Percentiles rank a stretch among this genome's conserved stretches.
Evolutionary conservation across 2,797 vertebrate genomes (phyloP).

Genomic region (Sebastes hopkinsi): DNA sequence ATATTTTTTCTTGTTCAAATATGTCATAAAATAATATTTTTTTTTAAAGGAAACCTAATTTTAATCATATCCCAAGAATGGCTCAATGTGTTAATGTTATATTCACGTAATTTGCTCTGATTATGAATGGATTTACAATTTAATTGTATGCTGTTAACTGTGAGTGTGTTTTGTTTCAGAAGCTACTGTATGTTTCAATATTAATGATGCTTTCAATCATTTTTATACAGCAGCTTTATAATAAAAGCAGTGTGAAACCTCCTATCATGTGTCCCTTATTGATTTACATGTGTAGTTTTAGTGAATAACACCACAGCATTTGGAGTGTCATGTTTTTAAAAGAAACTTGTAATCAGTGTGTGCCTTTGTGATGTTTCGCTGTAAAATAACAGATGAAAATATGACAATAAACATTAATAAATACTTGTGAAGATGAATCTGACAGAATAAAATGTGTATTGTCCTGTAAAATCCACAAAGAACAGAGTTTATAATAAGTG

Average conservation of each 20-base stretch:
- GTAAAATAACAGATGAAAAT: background rate
- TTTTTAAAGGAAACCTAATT: background rate
- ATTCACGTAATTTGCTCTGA: background rate
- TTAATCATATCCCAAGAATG: background rate
- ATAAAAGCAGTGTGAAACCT: constrained; percentile 18
- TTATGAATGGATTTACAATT: background rate
- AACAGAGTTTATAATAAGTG: background rate
- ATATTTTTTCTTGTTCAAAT: background rate
- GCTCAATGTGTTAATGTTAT: background rate
- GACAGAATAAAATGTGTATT: background rate
- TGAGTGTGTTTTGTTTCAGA: background rate
- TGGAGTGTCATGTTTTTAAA: background rate
- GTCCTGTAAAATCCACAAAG: background rate
- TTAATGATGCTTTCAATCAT: background rate
- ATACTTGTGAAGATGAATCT: background rate
- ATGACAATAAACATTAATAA: constrained; percentile 1
- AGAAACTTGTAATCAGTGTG: background rate
- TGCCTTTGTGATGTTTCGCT: background rate
- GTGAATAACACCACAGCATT: background rate
- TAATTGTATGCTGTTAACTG: background rate
- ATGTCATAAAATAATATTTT: background rate
- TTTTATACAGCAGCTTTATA: background rate
- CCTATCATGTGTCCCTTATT: background rate
- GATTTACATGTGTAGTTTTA: background rate
- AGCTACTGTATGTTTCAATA: background rate